These are phyloP conservation scores for Brachypterus glaber DNA, from an alignment of 2,888 invertebrate genomes.

Conservation along the genomic window DNA sequence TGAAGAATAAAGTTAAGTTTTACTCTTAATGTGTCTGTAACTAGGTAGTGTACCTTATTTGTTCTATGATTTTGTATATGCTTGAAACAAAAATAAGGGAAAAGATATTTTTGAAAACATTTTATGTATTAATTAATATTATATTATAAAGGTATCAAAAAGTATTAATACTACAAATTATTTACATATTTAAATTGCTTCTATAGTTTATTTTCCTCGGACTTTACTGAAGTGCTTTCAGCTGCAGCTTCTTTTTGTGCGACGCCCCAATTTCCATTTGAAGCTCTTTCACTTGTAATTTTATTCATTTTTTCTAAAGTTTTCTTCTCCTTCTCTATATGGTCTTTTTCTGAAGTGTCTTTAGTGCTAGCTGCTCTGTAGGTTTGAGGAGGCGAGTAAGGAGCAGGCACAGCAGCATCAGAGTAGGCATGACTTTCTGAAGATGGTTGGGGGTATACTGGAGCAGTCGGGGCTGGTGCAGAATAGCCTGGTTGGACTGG, in stretches of 20 bases:
- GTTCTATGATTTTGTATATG: too few species aligned
- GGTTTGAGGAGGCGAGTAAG: not conserved
- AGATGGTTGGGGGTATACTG: slow-evolving; percentile 11
- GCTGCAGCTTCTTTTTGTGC: not conserved
- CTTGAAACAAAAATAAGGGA: too few species aligned
- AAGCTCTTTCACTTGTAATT: slow-evolving; percentile 21
- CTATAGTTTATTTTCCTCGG: too few species aligned
- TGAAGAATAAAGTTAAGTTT: too few species aligned
- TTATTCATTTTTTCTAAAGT: slow-evolving; percentile 29
- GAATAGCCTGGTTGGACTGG: slow-evolving; percentile 9
- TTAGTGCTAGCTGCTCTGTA: slow-evolving; percentile 2
- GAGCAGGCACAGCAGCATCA: slow-evolving; percentile 10
- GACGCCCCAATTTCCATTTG: slow-evolving; percentile 8
- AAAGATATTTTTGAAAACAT: too few species aligned
- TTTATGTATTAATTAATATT: too few species aligned
- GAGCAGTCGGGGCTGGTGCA: slow-evolving; percentile 9
- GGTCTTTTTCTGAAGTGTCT: slow-evolving; percentile 3
- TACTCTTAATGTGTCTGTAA: too few species aligned
- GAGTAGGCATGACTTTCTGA: slow-evolving; percentile 6
- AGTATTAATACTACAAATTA: too few species aligned
- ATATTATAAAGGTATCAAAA: too few species aligned
- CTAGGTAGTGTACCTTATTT: too few species aligned
- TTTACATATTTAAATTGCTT: too few species aligned
- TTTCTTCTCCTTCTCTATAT: slow-evolving; percentile 23
- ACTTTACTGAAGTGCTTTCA: not conserved